Conservation (phyloP, 1,140 invertebrate genomes). For the Catajapyx aquilonaris region DNA sequence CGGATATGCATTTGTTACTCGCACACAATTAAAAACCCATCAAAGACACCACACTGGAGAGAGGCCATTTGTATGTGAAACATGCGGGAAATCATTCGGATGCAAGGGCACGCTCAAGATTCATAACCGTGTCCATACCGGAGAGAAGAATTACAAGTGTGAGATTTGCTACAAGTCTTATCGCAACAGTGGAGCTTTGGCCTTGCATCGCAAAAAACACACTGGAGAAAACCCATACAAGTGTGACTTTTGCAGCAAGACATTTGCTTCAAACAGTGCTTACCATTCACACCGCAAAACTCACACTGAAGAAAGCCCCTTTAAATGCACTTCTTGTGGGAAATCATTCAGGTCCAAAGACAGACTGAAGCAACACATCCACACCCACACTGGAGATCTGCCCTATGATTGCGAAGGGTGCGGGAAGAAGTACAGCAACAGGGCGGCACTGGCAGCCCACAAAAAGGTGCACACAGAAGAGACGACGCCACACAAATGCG, state of each 20-base stretch:
- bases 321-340: background rate
- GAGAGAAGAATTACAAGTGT: slow-evolving; percentile 1
- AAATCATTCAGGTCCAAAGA: too few relatives aligned
- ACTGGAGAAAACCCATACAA: slow-evolving; percentile 1
- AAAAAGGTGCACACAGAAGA: too few relatives aligned
- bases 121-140: background rate
- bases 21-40: background rate
- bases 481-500: too few relatives aligned
- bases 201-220: background rate
- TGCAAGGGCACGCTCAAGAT: background rate
- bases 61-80: background rate
- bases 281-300: background rate
- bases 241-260: background rate
- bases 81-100: background rate
- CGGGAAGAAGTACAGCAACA: too few relatives aligned
- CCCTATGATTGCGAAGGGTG: too few relatives aligned
- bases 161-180: background rate
- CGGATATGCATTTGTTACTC: background rate
- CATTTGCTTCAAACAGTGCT: background rate
- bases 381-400: too few relatives aligned
- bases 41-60: slow-evolving; percentile 1
- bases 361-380: too few relatives aligned
- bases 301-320: slow-evolving; percentile 1
- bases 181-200: background rate
- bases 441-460: too few relatives aligned